Base-by-base conservation (phyloP, 2,797 vertebrate species). In the Danio jaintianensis region DNA sequence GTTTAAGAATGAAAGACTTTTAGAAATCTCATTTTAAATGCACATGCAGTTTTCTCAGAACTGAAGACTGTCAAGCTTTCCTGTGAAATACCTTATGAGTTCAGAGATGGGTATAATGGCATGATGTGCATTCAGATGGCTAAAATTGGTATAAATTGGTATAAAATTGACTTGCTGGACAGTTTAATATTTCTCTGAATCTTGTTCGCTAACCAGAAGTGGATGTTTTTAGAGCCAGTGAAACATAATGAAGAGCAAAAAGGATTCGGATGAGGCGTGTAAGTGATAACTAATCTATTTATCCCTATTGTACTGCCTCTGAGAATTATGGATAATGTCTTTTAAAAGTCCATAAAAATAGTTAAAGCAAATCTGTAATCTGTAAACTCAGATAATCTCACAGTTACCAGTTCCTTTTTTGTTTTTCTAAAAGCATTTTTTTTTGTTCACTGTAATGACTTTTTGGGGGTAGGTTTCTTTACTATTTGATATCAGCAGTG, bases 121-220 rank as follows among this genome's bases (percentile, higher is more conserved):
- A 70, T 64, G n/a, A 20, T 62, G 38, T 64, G 9, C 67, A 40
- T 64, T 64, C n/a, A 55, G 40, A 50, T 55, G 2, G 48, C 47
- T n/a, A n/a, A n/a, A n/a, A 40, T 11, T 12, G 22, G 50, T 29
- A 3, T 29, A 29, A 29, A 40, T 11, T 12, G 22, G 50, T 29
- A 3, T 29, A 29, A 29, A 29, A 29, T 3, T 29, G 29, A 29
- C 29, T 53, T 0, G 6, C 16, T 40, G 10, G 50, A 40, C 36
- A 53, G 36, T 70, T n/a, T 38, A 50, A 18, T 52, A n/a, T 36
- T 68, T 18, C 29, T 53, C 48, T 53, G 29, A 70, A 53, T 13
- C 67, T 16, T 5, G 7, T 68, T 48, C 7, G 15, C 40, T 45
- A 42, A 12, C 5, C 4, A 67, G 7, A 29, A 9, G n/a, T 47